Evolutionary conservation across 2,888 invertebrate genomes (phyloP), one percentile per base, ranked within the genome.

Genomic region (Oeneis ivallda): DNA sequence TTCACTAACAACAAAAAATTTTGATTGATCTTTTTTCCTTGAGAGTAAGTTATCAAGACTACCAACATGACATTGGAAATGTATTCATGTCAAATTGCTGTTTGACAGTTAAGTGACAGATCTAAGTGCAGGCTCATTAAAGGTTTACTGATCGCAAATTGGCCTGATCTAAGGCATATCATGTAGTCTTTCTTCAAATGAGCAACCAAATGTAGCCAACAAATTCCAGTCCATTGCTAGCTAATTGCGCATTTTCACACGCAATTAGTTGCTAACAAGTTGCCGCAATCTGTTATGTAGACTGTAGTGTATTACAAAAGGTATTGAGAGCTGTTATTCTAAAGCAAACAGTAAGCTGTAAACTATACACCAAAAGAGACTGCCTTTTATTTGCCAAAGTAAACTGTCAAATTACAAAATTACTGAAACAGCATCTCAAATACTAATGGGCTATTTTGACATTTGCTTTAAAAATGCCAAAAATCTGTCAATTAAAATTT

Each of bases 1-100:
- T 56, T 62, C 76, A 79, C 81, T 83, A 85, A 84, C 68, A 80
- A 79, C 86, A 81, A 81, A 85, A 84, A 84, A 84, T 82, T 85
- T 83, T 71, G 82, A 80, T 76, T 72, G 72, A 74, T 75, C 67
- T 68, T 73, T 70, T 71, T 63, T 13, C 56, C 41, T 37, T 8
- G 8, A 19, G 19, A 8, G 39, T 41, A 39, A 56, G 19, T 4
- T 41, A 17, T 41, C 41, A 41, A 56, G 19, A 1, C 17, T 11
- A 54, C 53, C 1, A 39, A 39, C 5, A 39, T 41, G 56, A 56
- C 56, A 41, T 19, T 56, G 56, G 41, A 56, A 41, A 41, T 56
- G 19, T 8, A 1, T 13, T 3, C 5, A 50, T 13, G 45, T 47
- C 17, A 8, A 26, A 50, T 50, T 26, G 5, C 9, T 10, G 19